Evolutionary conservation across 2,888 invertebrate genomes (phyloP).

Genomic region (Volucella bombylans): DNA sequence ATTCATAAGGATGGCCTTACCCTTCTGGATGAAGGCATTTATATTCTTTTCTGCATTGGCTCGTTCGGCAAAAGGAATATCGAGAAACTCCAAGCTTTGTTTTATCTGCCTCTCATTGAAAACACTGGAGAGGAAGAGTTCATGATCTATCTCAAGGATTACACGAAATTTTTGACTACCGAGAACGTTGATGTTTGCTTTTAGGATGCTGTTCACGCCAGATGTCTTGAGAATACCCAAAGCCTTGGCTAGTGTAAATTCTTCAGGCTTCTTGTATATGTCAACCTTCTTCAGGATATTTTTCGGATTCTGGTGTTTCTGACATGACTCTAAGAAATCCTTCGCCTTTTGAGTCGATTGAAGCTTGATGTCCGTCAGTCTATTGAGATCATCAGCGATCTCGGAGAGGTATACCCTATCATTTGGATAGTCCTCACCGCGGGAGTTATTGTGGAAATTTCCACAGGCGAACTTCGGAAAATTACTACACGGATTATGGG

Average conservation of each 20-base stretch:
- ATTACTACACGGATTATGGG: constrained; percentile 56
- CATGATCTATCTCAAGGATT: constrained; percentile 48
- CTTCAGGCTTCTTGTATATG: constrained; percentile 54
- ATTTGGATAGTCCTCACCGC: constrained; percentile 57
- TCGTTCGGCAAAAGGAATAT: constrained; percentile 38
- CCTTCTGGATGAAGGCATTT: constrained; percentile 48
- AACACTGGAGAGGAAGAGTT: constrained; percentile 53
- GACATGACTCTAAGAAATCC: constrained; percentile 65
- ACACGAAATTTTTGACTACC: constrained; percentile 54
- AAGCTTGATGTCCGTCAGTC: constrained; percentile 53
- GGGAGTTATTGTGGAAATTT: constrained; percentile 46
- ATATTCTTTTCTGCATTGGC: constrained; percentile 53
- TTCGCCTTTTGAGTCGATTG: constrained; percentile 60
- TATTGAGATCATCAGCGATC: constrained; percentile 53
- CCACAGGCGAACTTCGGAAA: constrained; percentile 68
- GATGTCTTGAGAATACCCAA: constrained; percentile 64
- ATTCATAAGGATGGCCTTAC: constrained; percentile 44
- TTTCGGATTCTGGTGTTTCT: constrained; percentile 56
- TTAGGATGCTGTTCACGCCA: constrained; percentile 58
- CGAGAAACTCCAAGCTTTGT: constrained; percentile 45
- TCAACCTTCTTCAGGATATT: constrained; percentile 63
- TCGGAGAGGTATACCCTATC: constrained; percentile 62
- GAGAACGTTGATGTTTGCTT: constrained; percentile 50
- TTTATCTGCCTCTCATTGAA: constrained; percentile 50
- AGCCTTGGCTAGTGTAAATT: constrained; percentile 54